Conservation (phyloP, 2,113 vertebrate species). For the Clarias gariepinus region DNA sequence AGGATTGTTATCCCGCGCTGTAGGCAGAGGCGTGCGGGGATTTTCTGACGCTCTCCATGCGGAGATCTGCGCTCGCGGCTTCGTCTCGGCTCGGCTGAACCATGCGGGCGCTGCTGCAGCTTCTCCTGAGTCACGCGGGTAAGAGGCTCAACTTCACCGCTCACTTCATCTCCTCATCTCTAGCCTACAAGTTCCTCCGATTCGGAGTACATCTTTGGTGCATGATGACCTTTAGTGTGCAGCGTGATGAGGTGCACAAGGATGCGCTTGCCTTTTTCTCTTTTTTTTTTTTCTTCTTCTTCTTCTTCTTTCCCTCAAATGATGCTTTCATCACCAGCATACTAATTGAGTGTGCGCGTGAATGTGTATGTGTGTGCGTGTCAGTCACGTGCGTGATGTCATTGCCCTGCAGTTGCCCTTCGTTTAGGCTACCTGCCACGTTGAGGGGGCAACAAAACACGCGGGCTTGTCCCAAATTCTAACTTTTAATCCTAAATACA, state of each 20-base stretch:
- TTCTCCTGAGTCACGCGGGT: conserved; percentile 75
- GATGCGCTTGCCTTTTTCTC: no score
- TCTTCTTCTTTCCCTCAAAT: not conserved
- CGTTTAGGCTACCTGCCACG: not conserved
- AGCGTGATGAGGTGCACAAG: not conserved
- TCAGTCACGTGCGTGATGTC: conserved; percentile 29
- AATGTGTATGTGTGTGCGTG: not conserved
- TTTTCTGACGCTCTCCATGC: conserved; percentile 74
- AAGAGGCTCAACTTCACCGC: conserved; percentile 43
- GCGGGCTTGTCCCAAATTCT: not conserved
- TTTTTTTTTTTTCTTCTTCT: no score
- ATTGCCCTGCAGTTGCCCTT: conserved; percentile 30
- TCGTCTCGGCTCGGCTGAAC: conserved; percentile 70
- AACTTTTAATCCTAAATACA: not conserved
- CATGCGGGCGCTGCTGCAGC: conserved; percentile 73
- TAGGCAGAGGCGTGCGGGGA: conserved; percentile 50
- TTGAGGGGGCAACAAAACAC: not conserved
- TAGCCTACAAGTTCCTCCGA: no score
- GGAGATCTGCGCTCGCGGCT: conserved; percentile 72
- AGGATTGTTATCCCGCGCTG: conserved; percentile 55
- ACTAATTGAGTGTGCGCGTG: conserved; percentile 32
- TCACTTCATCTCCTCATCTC: not conserved
- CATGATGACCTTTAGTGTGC: not conserved
- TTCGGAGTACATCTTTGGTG: not conserved
- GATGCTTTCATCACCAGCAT: conserved; percentile 45